Evolutionary conservation across 2,888 invertebrate species (phyloP), one percentile per base, ranked within the genome.

Genomic region (Latheticus oryzae): DNA sequence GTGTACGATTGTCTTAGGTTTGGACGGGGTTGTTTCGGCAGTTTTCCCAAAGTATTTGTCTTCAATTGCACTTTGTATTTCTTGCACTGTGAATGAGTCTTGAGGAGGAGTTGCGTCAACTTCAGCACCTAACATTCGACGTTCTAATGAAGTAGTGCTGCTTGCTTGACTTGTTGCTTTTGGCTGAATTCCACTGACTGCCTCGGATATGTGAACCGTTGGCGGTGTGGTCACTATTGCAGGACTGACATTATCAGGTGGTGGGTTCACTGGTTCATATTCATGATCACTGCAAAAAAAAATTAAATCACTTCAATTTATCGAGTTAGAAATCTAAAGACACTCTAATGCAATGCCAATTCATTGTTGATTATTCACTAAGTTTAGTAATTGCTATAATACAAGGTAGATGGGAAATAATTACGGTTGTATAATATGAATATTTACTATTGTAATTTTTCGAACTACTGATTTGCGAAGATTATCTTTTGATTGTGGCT

Each of bases 201-300:
- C 13, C n/a, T 58, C 45, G 16, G 51, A 60, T 24, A 50, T 38
- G 50, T 51, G 59, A 21, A 61, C 61, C 13, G 59, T 38, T 23
- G 61, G 58, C 24, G 64, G 58, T 21, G 63, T 26, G 11, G 52
- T 24, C 32, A 60, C 26, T 38, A n/a, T n/a, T 8, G 61, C 8
- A 17, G 43, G 51, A 28, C 61, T 58, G 17, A 52, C 79, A 61
- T 80, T 79, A 48, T 82, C 81, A 60, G 81, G 81, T 63, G 89
- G 88, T 70, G 88, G 87, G 76, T 89, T 90, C 78, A 94, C 89
- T 69, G 92, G 91, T 83, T 94, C 94, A 82, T 94, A 94, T 81
- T 93, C 92, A 86, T 94, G 93, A 84, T 93, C 93, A 85, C 93
- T 94, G 83, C 48, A 37, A 28, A 12, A 9, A 5, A 32, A 26